Evolutionary conservation across 2,888 invertebrate species (phyloP).

Genomic region (Vandiemenella viatica): DNA sequence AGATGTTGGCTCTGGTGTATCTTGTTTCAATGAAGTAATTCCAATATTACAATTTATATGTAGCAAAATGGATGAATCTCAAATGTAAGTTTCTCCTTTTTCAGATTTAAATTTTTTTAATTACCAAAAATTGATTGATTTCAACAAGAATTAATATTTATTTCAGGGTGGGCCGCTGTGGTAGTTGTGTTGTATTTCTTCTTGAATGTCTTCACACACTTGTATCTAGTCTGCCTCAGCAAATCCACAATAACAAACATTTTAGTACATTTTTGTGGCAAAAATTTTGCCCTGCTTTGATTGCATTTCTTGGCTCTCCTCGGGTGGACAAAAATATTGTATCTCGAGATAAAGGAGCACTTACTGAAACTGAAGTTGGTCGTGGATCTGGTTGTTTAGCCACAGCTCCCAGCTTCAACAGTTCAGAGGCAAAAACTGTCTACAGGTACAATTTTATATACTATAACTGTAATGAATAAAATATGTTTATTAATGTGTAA

Average conservation of each 20-base stretch:
- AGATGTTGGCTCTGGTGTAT: conserved; percentile 41
- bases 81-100: conserved; percentile 39
- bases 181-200: conserved; percentile 56
- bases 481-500: too few relatives aligned
- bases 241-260: conserved; percentile 68
- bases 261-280: conserved; percentile 85
- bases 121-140: too few relatives aligned
- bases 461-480: not conserved
- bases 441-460: conserved; percentile 47
- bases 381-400: conserved; percentile 53
- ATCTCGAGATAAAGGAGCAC: conserved; percentile 27
- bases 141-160: not conserved
- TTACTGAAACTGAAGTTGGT: conserved; percentile 32
- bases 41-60: conserved; percentile 81
- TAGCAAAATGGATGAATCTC: conserved; percentile 67
- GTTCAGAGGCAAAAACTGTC: conserved; percentile 75
- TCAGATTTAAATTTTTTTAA: too few relatives aligned
- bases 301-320: conserved; percentile 77
- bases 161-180: conserved; percentile 31
- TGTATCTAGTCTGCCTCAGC: conserved; percentile 66
- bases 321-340: conserved; percentile 65
- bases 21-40: conserved; percentile 79
- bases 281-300: conserved; percentile 77
- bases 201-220: conserved; percentile 75
- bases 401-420: conserved; percentile 62